Evolutionary conservation across 2,113 vertebrate genomes (phyloP).

Genomic region (Alethe castanea): DNA sequence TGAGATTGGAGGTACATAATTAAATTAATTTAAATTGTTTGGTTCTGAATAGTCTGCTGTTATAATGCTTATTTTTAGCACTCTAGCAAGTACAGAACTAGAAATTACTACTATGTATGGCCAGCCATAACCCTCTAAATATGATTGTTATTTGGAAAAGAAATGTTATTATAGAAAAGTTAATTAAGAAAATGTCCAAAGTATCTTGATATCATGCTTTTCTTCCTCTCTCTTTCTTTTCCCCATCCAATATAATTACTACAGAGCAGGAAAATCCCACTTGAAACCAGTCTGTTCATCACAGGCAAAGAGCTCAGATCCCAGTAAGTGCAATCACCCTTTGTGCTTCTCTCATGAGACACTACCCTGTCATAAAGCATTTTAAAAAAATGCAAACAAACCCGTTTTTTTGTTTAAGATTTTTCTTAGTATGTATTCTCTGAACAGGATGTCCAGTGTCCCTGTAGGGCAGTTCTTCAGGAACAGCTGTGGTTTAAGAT

Average conservation of each 20-base stretch:
- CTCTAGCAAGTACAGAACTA: background rate
- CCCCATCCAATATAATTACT: background rate
- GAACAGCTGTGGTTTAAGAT: background rate
- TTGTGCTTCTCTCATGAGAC: background rate
- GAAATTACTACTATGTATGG: background rate
- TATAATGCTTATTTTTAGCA: background rate
- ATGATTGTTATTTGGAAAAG: background rate
- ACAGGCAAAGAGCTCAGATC: slow-evolving; percentile 82
- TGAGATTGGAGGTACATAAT: slow-evolving; percentile 5
- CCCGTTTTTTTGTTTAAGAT: background rate
- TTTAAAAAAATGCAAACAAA: background rate
- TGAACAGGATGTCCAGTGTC: background rate
- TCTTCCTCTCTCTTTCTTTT: background rate
- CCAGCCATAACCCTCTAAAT: background rate
- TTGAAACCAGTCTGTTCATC: slow-evolving; percentile 86
- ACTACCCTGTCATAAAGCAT: background rate
- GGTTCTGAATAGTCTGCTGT: background rate
- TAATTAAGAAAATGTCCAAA: background rate
- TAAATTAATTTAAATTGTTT: background rate
- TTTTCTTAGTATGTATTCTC: background rate
- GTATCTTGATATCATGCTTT: background rate
- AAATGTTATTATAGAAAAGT: background rate
- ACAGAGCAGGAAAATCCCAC: slow-evolving; percentile 72
- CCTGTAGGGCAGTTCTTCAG: background rate
- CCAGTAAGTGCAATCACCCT: slow-evolving; percentile 74